phyloP scores from a whole-genome alignment of 2,888 invertebrate species.

The Lycia hirtaria region DNA sequence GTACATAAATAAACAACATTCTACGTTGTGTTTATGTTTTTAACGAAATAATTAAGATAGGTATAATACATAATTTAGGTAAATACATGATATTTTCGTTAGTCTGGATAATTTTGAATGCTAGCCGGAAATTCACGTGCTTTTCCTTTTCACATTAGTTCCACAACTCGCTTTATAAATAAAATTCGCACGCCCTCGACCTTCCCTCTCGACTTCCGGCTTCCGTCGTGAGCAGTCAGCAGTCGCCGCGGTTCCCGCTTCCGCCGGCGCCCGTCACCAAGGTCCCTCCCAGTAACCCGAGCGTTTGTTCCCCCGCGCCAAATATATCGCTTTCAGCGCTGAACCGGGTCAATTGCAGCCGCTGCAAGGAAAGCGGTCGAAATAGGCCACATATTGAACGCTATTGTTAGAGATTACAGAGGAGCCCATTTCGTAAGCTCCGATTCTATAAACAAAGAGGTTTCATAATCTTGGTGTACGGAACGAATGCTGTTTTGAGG shows the following conservation, averaged over 20 bases:
- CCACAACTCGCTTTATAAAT: too few species aligned
- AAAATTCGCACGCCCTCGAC: not conserved
- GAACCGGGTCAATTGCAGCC: conserved; percentile 39
- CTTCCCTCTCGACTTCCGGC: not conserved
- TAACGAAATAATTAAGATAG: too few species aligned
- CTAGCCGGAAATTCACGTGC: too few species aligned
- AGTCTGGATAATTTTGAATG: too few species aligned
- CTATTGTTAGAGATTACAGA: conserved; percentile 21
- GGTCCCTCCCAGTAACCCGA: conserved; percentile 22
- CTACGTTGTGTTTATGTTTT: too few species aligned
- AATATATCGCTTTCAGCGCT: conserved; percentile 30
- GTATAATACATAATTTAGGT: too few species aligned
- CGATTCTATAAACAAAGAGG: conserved; percentile 2
- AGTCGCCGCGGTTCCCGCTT: conserved; percentile 9
- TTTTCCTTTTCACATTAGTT: too few species aligned
- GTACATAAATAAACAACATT: too few species aligned
- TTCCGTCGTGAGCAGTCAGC: not conserved
- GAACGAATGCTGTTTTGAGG: not conserved
- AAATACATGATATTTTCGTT: too few species aligned
- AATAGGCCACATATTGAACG: conserved; percentile 14
- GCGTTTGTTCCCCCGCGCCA: conserved; percentile 37
- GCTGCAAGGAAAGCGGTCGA: conserved; percentile 15
- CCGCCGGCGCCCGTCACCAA: conserved; percentile 12
- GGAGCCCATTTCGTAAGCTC: conserved; percentile 8
- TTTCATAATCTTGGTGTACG: not conserved